These are phyloP conservation scores for Paramormyrops hopkinsi DNA, from an alignment of 2,797 vertebrate species.

Conservation along the genomic window DNA sequence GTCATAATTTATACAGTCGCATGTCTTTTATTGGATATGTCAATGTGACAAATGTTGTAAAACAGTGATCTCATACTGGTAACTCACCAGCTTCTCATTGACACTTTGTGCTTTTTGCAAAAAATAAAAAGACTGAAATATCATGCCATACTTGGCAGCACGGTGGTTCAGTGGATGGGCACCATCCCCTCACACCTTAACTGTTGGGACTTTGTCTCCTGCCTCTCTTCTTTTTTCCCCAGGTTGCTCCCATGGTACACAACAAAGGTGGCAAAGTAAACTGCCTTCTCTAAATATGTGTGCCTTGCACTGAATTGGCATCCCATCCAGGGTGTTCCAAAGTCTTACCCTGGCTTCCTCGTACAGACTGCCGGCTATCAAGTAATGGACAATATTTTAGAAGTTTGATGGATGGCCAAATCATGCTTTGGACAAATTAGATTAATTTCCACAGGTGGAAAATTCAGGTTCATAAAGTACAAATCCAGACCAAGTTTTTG, in stretches of 20 bases:
- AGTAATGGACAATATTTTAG: neutral
- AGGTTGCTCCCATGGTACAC: neutral
- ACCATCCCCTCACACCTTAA: neutral
- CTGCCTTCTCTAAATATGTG: neutral
- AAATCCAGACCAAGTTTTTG: neutral
- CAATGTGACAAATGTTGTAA: slow-evolving; percentile 6
- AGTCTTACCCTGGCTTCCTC: neutral
- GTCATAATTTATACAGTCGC: neutral
- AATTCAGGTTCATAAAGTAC: neutral
- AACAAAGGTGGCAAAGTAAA: neutral
- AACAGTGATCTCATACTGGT: slow-evolving; percentile 6
- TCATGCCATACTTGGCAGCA: neutral
- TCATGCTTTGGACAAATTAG: neutral
- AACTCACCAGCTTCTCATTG: neutral
- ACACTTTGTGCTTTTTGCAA: neutral
- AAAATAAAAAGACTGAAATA: neutral
- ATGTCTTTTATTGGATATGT: slow-evolving; percentile 3
- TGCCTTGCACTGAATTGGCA: neutral
- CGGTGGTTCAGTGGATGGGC: neutral
- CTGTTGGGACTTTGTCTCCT: neutral
- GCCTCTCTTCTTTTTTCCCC: neutral
- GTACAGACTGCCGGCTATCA: neutral
- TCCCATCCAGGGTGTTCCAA: neutral
- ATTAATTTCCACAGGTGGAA: neutral
- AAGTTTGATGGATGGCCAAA: neutral